Evolutionary conservation across 2,797 vertebrate species (phyloP).

Genomic region (Oreortyx pictus): DNA sequence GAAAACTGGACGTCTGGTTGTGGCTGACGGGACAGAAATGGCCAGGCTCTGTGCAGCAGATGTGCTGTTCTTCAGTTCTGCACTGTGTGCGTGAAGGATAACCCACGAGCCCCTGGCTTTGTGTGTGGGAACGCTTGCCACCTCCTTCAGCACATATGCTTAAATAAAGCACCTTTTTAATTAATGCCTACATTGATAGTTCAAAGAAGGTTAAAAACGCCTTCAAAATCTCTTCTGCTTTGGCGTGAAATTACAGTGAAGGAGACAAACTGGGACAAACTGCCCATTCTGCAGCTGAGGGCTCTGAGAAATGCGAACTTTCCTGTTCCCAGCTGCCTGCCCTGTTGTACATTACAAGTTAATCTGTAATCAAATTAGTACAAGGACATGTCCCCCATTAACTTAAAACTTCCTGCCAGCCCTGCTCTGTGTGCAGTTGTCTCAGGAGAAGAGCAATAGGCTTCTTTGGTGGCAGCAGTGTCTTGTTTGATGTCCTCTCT

Average conservation of each 20-base stretch:
- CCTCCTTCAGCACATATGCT: not conserved
- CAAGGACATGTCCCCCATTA: not conserved
- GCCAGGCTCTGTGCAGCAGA: rapidly evolving
- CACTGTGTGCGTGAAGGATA: rapidly evolving
- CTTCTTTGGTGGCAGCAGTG: not conserved
- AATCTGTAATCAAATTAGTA: not conserved
- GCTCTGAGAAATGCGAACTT: not conserved
- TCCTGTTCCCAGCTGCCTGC: not conserved
- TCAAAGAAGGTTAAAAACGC: not conserved
- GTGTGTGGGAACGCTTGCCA: not conserved
- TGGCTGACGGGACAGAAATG: not conserved
- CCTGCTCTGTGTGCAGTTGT: not conserved
- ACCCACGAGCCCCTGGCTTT: not conserved
- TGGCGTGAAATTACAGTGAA: not conserved
- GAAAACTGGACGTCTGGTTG: not conserved
- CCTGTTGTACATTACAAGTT: not conserved
- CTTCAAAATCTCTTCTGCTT: not conserved
- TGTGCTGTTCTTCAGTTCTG: rapidly evolving
- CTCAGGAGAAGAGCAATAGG: not conserved
- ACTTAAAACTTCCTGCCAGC: not conserved
- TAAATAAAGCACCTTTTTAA: not conserved
- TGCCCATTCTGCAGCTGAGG: not conserved
- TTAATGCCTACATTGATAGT: not conserved
- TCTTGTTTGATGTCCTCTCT: not conserved
- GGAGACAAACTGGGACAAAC: not conserved